Base-by-base conservation (phyloP, 2,113 vertebrate genomes). In the Trachemys scripta region DNA sequence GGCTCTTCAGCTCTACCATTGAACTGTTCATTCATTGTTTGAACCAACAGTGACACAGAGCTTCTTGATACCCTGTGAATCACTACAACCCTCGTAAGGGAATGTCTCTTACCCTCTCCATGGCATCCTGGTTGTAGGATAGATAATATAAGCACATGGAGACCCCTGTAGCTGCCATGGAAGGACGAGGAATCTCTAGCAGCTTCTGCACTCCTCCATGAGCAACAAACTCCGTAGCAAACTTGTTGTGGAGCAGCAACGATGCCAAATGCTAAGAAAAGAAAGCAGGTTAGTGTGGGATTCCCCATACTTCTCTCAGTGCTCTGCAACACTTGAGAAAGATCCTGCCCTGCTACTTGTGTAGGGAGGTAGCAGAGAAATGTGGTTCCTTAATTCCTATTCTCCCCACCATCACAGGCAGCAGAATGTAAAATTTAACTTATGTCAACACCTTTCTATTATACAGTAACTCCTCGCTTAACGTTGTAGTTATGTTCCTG, bases 91-190 rank as follows among this genome's bases (percentile, higher is more conserved):
- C 4, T 3, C 51, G 49, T 22, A 79, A n/a, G 91, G 81, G 8
- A 59, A 90, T 3, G 27, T 17, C 11, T 97, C 98, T 97, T 98
- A 99, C 99, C 98, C 99, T 98, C 98, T 99, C 99, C 99, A 99
- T 99, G 59, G 99, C 99, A 87, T 99, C 99, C 98, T 99, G 99
- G 96, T 99, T 99, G 96, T 99, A 99, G 22, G 99, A 99, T 93
- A 99, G 98, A 93, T 99, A 99, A 97, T 99, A 99, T 29, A 99
- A 99, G 95, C 99, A 99, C 98, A 99, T 99, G 62, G 99, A 99
- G 25, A 99, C 99, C 65, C 99, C 99, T 42, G 99, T 99, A 31
- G 99, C 99, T 96, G 99, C 99, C 99, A 99, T 99, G 53, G 99
- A 99, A 91, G 99, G 99, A 86, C 99, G 98, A 75, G 99, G 99